Evolutionary conservation across 2,888 invertebrate species (phyloP), one percentile per base, ranked within the genome.

Genomic region (Ormyrus pomaceus): DNA sequence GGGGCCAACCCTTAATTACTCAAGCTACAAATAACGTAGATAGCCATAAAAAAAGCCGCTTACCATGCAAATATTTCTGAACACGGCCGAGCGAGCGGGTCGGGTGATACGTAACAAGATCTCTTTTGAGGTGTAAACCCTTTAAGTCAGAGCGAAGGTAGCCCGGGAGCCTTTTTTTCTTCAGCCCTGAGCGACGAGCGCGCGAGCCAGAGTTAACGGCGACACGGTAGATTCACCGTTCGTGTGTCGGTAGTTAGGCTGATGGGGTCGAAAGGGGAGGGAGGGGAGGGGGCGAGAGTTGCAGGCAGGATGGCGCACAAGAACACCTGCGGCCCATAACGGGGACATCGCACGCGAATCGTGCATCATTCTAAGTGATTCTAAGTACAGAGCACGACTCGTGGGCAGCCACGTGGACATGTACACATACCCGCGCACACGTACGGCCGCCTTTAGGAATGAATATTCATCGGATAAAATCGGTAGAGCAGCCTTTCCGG

Each of bases 301-400:
- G 50, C 13, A 50, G 65, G 45, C 70, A 70, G 70, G 58, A 70
- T 48, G 58, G 58, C 59, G 58, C 59, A 11, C 53, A 34, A 56
- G 68, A 55, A 55, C 68, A 68, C 68, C 68, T 71, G 51, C 65
- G 56, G 19, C 48, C 73, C 73, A 86, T 86, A 86, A 87, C 86
- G 86, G 84, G 80, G 76, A 84, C 85, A 85, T 83, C 82, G 85
- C 87, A 88, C 87, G 88, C 87, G 86, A 87, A 84, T 86, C 86
- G 83, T 87, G 85, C 85, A 88, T 88, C 87, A 87, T 87, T 86
- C 85, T 86, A 88, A 87, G 87, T 86, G 87, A 88, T 88, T 87
- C 86, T 87, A 86, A 87, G 85, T 86, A 86, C 84, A 85, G 83
- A 82, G 83, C 79, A 75, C 73, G 83, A 81, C 82, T 62, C 64